Base-by-base conservation (phyloP, 2,113 vertebrate species). In the Thunnus maccoyii region DNA sequence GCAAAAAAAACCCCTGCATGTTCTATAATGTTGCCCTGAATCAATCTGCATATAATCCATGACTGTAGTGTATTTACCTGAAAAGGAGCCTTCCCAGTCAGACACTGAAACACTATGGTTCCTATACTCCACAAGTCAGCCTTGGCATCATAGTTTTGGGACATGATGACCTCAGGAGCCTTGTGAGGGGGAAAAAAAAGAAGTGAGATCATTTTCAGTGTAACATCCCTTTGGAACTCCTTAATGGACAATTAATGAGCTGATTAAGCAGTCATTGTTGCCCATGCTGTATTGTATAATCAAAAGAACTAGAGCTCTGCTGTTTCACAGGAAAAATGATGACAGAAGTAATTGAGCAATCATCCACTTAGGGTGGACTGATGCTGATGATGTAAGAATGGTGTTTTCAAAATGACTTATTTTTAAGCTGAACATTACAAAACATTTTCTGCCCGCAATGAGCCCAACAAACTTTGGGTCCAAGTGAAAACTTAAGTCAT, bases 101-200 rank as follows among this genome's bases (percentile, higher is more conserved):
- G 93, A 86, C 98, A 99, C 94, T 99, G 98, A 94, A 97, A 99
- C 80, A 99, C 95, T 4, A 99, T 99, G 77, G 98, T 99, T 89
- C 98, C 98, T 57, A 99, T 97, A 85, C 98, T 99, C 98, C 98
- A 99, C 88, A 99, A 92, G 78, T 99, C 98, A 1, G 98, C 98
- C 94, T 99, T 99, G 88, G 97, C 98, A 60, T 99, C 98, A 0
- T 99, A 99, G 90, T 95, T 97, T 83, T 99, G 98, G 41, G 98
- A 99, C 98, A 99, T 99, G 82, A 99, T 99, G 68, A 99, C 98
- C 89, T 99, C 98, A 3, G 98, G 98, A 66, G 98, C 98, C 98
- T 99, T 84, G 58, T 2, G n/a, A 66, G 9, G 18, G 36, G 36
- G 36, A 8, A 60, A 25, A 27, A 41, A 56, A 47, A 54, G 36